These are phyloP conservation scores for Anableps anableps DNA, from an alignment of 2,797 vertebrate species.

Conservation along the genomic window DNA sequence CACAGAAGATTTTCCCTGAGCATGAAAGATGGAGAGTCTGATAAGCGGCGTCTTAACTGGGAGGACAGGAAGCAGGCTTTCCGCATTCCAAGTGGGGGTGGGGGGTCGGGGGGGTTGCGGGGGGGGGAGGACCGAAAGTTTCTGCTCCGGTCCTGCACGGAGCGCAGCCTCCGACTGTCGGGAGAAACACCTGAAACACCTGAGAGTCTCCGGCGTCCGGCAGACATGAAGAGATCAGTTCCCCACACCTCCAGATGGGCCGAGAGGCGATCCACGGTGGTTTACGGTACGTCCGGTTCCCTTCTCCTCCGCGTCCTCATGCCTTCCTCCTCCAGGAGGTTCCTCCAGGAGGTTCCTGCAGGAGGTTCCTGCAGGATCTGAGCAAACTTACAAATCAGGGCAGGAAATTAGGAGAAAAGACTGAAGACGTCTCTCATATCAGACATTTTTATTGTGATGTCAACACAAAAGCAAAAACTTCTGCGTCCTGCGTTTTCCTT, in stretches of 20 bases:
- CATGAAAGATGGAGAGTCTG: conserved; percentile 44
- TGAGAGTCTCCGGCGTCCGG: background rate
- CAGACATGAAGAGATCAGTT: conserved; percentile 62
- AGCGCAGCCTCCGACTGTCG: too few species aligned
- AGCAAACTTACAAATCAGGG: background rate
- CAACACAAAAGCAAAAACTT: background rate
- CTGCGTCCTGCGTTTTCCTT: background rate
- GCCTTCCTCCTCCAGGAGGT: background rate
- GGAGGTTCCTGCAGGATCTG: background rate
- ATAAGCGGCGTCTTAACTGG: conserved; percentile 62
- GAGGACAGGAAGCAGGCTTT: conserved; percentile 79
- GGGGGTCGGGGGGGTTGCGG: too few species aligned
- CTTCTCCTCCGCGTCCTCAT: background rate
- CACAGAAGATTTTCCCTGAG: conserved; percentile 43
- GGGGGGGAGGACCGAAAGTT: conserved; percentile 31
- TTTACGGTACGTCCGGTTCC: conserved; percentile 79
- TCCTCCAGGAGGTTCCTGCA: too few species aligned
- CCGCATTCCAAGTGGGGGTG: conserved; percentile 75
- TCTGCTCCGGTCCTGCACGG: conserved; percentile 20
- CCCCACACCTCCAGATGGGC: conserved; percentile 76
- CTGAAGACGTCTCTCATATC: too few species aligned
- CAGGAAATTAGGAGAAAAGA: background rate
- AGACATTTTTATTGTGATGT: background rate
- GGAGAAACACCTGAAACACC: background rate
- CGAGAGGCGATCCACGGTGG: conserved; percentile 77